These are phyloP conservation scores for Trissolcus brochymenae DNA, from an alignment of 2,888 invertebrate species.

Conservation along the genomic window DNA sequence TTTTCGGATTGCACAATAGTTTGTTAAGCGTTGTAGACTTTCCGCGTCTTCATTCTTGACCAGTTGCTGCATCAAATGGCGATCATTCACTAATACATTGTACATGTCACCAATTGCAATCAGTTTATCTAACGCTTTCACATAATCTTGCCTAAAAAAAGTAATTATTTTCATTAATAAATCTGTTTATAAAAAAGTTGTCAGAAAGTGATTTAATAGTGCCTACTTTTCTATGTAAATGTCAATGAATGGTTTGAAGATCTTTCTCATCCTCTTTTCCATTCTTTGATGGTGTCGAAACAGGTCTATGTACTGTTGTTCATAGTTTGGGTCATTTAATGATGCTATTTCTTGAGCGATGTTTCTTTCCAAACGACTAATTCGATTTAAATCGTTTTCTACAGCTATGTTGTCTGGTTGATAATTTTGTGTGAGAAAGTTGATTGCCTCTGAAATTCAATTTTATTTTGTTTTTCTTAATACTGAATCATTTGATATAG, in stretches of 20 bases:
- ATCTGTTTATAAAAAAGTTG: neutral
- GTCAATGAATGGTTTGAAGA: neutral
- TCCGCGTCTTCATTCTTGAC: slow-evolving; percentile 87
- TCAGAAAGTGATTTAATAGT: neutral
- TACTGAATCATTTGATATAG: too few species aligned
- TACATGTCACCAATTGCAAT: slow-evolving; percentile 83
- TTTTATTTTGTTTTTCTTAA: too few species aligned
- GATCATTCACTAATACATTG: slow-evolving; percentile 86
- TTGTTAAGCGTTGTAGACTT: slow-evolving; percentile 88
- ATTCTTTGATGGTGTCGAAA: neutral
- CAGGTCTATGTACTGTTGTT: neutral
- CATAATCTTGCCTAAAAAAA: slow-evolving; percentile 80
- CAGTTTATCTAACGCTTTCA: slow-evolving; percentile 83
- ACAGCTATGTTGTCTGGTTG: neutral
- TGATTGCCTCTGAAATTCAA: neutral
- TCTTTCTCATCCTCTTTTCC: neutral
- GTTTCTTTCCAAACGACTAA: neutral
- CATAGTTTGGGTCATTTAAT: neutral
- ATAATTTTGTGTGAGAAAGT: neutral
- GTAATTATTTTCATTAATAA: neutral
- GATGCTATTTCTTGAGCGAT: neutral
- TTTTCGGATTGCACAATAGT: slow-evolving; percentile 85
- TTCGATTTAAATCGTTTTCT: neutral
- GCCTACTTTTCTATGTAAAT: neutral
- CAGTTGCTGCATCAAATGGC: slow-evolving; percentile 83